Evolutionary conservation across 2,888 invertebrate genomes (phyloP), one percentile per base, ranked within the genome.

Genomic region (Dermolepida albohirtum): DNA sequence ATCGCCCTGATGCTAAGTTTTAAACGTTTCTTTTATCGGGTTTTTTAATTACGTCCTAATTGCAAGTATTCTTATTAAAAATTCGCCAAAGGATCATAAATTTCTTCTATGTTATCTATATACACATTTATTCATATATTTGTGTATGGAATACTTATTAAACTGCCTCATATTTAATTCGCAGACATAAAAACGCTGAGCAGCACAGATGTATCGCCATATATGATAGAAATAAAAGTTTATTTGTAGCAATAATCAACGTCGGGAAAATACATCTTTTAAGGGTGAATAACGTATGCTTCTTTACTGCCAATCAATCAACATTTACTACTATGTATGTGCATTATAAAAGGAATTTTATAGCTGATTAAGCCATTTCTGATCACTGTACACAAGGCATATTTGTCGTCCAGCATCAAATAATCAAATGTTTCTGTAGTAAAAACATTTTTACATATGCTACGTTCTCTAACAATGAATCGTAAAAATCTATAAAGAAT

Each of bases 111-210:
- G 27, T 59, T 59, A 44, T 59, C 44, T 59, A 44, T 59, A 59
- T 6, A 29, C 6, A 29, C 29, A 29, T 29, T 29, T 29, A 29
- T 29, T 29, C 29, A 29, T 47, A 11, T 59, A 44, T 44, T 44
- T 44, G 44, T 16, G 22, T 43, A 44, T 29, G n/a, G 27, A 47
- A 43, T 17, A 44, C 47, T 59, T 59, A 59, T 59, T 59, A 59
- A 47, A 44, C 44, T 47, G 59, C 34, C 47, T 47, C 44, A 47
- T 62, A 62, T 62, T 62, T 62, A 62, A 62, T 34, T 34, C 43
- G 44, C 29, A 4, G 59, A 29, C 59, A 14, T 59, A 62, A 62
- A 62, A 62, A 49, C 47, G 5, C 8, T 59, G 29, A 16, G 10
- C 22, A 34, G 47, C 17, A 62, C 47, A 47, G 59, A 62, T 62